A percentile compares a stretch with the other conserved stretches of the same genome.
Evolutionary conservation across 2,113 vertebrate genomes (phyloP).

Genomic region (Lathamus discolor): DNA sequence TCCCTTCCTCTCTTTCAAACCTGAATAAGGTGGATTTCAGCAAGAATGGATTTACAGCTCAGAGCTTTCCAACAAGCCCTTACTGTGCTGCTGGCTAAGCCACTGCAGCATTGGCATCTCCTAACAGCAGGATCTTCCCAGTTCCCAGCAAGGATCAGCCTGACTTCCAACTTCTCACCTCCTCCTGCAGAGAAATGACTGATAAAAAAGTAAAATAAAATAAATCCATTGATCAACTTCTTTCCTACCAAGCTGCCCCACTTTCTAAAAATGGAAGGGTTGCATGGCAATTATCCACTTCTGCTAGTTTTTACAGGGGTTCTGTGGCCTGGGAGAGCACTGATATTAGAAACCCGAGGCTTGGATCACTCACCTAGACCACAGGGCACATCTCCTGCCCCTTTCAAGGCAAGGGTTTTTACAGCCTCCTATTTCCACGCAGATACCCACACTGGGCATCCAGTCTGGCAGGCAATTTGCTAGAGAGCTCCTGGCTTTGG

Average conservation of each 20-base stretch:
- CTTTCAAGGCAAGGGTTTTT: neutral
- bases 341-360: neutral
- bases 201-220: neutral
- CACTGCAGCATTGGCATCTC: accelerated
- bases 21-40: slow-evolving; percentile 1
- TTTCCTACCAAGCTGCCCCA: neutral
- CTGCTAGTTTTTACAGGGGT: neutral
- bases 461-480: neutral
- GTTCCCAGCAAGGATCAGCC: neutral
- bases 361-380: neutral
- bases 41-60: neutral
- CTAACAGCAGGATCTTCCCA: neutral
- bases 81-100: neutral
- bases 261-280: neutral
- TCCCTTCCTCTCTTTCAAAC: neutral
- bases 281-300: neutral
- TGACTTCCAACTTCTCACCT: neutral
- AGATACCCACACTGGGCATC: neutral
- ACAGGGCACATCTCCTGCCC: neutral
- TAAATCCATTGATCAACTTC: neutral
- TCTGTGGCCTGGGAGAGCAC: neutral
- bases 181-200: neutral
- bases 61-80: neutral
- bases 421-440: neutral
- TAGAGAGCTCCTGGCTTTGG: neutral